Evolutionary conservation across 2,113 vertebrate genomes (phyloP), one percentile per base, ranked within the genome.

Genomic region (Cheilinus undulatus): DNA sequence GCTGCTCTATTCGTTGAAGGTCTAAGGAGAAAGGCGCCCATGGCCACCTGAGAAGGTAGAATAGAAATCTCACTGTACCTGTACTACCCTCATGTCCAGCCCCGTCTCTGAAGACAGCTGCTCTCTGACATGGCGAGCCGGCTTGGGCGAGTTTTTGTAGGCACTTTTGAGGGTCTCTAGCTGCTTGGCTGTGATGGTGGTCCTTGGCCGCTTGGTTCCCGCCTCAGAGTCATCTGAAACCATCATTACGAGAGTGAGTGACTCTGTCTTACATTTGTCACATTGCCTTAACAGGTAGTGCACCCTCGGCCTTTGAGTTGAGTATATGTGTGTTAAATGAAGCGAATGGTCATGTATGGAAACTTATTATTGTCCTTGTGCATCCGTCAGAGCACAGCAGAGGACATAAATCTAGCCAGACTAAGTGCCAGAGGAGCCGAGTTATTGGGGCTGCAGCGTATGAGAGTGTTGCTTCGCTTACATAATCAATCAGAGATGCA

Each of bases 171-270:
- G 88, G 0, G 97, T 99, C 91, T 99, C 98, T 92, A 99, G 93
- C 91, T 99, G 98, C 88, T 99, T 99, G 38, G 98, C 98, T 0
- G 98, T 99, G 92, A 99, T 99, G 81, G 98, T 99, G 86, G 98
- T 99, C 34, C 98, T 91, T 1, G 98, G 98, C 75, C 98, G 92
- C 92, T 99, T 99, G 0, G 97, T 96, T 5, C 98, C 97, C 0
- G 96, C 95, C 85, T 99, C 98, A 0, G 97, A 97, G 87, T 99
- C 98, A 34, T 99, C 98, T 99, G 87, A 58, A 91, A 76, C 69
- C 70, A 77, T 17, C 50, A 53, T 45, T 12, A 73, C 76, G 72
- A 67, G 49, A 27, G 19, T 87, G 69, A 84, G 56, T n/a, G 64
- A 53, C 42, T 28, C 40, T 23, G 63, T 38, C 20, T 54, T 45